phyloP scores from a whole-genome alignment of 2,797 vertebrate species.

The Ctenopoma kingsleyae region DNA sequence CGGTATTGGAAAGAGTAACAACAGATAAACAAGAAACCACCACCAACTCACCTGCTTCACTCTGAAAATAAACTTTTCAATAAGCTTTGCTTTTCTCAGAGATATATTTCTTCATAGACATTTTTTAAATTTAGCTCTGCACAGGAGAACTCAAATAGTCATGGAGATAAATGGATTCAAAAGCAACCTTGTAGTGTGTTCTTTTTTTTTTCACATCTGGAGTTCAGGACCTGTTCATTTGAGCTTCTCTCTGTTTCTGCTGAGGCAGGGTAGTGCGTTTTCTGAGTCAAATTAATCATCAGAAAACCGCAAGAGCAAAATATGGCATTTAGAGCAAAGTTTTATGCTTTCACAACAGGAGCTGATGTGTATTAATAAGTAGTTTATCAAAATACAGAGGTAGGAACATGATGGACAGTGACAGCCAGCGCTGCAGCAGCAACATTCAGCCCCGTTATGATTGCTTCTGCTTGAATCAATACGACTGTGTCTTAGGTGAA shows the following conservation, averaged over 20 bases:
- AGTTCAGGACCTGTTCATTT: constrained; percentile 65
- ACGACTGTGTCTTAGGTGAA: not conserved
- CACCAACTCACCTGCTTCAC: not conserved
- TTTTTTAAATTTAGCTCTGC: constrained; percentile 26
- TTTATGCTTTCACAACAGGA: constrained; percentile 52
- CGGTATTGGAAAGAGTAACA: constrained; percentile 14
- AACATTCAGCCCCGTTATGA: not conserved
- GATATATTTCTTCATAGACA: constrained; percentile 19
- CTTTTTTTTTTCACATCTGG: constrained; percentile 39
- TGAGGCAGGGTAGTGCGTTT: constrained; percentile 50
- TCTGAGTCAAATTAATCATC: constrained; percentile 70
- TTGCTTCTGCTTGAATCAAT: constrained; percentile 19
- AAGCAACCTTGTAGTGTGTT: constrained; percentile 38
- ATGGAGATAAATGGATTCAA: constrained; percentile 54
- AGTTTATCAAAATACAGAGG: constrained; percentile 33
- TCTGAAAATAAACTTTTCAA: constrained; percentile 50
- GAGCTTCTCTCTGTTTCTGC: constrained; percentile 60
- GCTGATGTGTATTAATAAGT: constrained; percentile 10
- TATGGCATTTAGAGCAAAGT: constrained; percentile 28
- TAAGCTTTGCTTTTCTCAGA: constrained; percentile 21
- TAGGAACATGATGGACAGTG: constrained; percentile 17
- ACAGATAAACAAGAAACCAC: constrained; percentile 18
- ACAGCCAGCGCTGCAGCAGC: constrained; percentile 7
- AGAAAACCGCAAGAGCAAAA: constrained; percentile 41
- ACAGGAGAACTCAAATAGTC: constrained; percentile 35